Evolutionary conservation across 1,140 invertebrate genomes (phyloP).

Genomic region (Nebria ingens): DNA sequence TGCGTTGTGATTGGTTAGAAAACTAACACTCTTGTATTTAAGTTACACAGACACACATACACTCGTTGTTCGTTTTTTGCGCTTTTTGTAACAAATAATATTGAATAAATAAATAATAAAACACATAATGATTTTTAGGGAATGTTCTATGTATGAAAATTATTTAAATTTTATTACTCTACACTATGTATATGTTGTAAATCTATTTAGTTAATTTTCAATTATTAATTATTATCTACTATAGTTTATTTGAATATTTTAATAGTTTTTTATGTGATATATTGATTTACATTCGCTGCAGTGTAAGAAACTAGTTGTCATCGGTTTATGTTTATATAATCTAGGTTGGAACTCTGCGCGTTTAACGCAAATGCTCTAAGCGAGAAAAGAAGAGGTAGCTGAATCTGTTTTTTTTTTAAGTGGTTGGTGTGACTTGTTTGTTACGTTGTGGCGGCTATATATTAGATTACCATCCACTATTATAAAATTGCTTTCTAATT

Average conservation of each 20-base stretch:
- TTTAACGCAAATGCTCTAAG: too few relatives aligned
- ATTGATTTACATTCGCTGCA: neutral
- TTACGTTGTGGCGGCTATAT: too few relatives aligned
- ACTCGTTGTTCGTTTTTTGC: neutral
- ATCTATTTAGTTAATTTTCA: neutral
- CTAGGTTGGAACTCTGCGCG: too few relatives aligned
- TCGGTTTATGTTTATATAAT: too few relatives aligned
- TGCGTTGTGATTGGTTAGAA: constrained; percentile 46
- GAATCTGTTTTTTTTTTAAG: too few relatives aligned
- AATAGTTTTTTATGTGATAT: neutral
- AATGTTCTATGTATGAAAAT: neutral
- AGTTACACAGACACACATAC: neutral
- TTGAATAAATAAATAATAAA: neutral
- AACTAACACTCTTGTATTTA: neutral
- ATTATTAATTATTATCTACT: neutral
- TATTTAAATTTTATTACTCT: neutral
- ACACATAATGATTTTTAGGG: neutral
- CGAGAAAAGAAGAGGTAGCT: too few relatives aligned
- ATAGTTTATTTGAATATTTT: neutral
- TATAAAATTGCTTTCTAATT: too few relatives aligned
- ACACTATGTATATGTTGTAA: neutral
- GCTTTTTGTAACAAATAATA: neutral
- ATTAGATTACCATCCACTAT: too few relatives aligned
- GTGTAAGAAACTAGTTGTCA: too few relatives aligned
- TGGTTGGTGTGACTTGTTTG: too few relatives aligned